Base-by-base conservation (phyloP, 1,140 invertebrate species). In the Oncopeltus fasciatus region DNA sequence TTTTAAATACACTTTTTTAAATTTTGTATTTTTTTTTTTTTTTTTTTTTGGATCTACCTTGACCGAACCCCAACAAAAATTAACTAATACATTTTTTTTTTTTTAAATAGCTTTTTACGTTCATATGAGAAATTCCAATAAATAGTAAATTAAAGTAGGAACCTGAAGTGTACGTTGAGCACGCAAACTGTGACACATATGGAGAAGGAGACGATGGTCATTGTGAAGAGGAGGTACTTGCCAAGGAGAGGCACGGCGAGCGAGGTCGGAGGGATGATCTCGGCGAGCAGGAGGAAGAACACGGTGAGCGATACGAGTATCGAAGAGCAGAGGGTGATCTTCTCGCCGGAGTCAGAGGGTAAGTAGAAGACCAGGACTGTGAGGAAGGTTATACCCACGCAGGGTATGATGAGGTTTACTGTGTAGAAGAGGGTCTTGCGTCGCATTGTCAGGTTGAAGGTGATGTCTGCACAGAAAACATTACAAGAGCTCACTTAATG, bases 301-400 rank as follows among this genome's bases (percentile, higher is more conserved):
- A 99, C 95, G 72, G 94, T 98, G 71, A 99, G 77, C 57, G 95
- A 98, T 66, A 99, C 86, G 65, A 99, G 83, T 76, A 99, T 98
- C 69, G 92, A 97, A 74, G 97, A 96, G 78, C 92, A 96, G 69
- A 98, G 82, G 67, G 93, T 83, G 73, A 86, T 86, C 77, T 96
- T 95, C 75, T 97, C 94, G 18, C 94, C 92, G 5, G 90, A 93
- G 75, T 95, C 92, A 27, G 92, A 95, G 3, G 94, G 94, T 65
- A 97, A 73, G 75, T 96, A 97, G 75, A 97, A 97, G 16, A 97
- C 94, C 38, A 97, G 76, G 8, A 96, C 90, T 0, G 94, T 95
- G 28, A 97, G 78, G 74, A 95, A 96, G 16, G 92, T 94, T 63
- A 92, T 86, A 38, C 88, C 90, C 9, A 94, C 90, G 70, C 88